Evolutionary conservation across 2,797 vertebrate species (phyloP).

Genomic region (Delichon dasypus): DNA sequence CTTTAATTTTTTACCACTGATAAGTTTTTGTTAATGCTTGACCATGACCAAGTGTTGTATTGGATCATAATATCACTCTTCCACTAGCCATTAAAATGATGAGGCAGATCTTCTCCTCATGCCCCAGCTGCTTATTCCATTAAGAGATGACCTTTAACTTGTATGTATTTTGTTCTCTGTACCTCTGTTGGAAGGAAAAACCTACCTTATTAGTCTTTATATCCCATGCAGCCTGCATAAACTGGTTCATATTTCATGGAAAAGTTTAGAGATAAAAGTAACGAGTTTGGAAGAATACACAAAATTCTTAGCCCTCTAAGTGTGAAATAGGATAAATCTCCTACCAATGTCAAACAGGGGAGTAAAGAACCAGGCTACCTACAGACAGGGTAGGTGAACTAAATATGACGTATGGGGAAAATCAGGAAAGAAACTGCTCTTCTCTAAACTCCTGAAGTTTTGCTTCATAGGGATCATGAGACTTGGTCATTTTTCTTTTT

Average conservation of each 20-base stretch:
- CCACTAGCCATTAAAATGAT: background rate
- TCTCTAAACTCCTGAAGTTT: background rate
- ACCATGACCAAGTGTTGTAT: background rate
- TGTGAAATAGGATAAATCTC: background rate
- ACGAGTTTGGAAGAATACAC: background rate
- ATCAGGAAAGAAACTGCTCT: background rate
- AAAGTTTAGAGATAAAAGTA: background rate
- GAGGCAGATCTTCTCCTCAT: background rate
- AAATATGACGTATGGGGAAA: background rate
- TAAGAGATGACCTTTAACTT: background rate
- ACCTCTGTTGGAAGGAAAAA: background rate
- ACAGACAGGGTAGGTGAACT: background rate
- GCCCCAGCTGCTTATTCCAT: background rate
- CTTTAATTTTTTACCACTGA: background rate
- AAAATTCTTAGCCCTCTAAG: background rate
- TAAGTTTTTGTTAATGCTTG: background rate
- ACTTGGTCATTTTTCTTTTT: background rate
- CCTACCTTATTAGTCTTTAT: background rate
- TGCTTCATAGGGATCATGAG: background rate
- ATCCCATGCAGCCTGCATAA: background rate
- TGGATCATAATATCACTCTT: background rate
- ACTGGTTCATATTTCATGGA: background rate
- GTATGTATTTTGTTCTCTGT: background rate
- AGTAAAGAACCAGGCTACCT: background rate
- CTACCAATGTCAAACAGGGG: fast-evolving